A percentile compares a stretch with the other conserved stretches of the same genome.
These are phyloP conservation scores for Acanthosepion esculentum DNA, from an alignment of 2,888 invertebrate species.

Conservation along the genomic window DNA sequence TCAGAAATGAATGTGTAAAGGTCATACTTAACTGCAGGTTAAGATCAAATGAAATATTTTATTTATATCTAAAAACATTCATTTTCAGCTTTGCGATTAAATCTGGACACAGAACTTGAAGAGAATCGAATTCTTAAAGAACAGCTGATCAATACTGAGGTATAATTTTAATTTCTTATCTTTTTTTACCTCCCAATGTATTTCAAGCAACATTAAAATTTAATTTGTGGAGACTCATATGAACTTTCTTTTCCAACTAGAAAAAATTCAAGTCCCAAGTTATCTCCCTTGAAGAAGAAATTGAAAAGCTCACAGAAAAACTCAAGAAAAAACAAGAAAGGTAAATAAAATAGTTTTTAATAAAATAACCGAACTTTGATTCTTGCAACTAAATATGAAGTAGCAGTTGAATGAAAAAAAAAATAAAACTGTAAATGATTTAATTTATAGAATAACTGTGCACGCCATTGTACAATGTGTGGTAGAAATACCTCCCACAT, in stretches of 20 bases:
- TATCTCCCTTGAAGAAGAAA: constrained; percentile 6
- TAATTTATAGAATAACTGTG: too few relatives aligned
- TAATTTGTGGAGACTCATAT: background rate
- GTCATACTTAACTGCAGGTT: too few relatives aligned
- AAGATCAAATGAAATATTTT: background rate
- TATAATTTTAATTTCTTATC: constrained; percentile 48
- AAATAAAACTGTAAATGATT: too few relatives aligned
- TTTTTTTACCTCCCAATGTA: background rate
- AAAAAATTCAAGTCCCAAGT: constrained; percentile 24
- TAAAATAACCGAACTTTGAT: background rate
- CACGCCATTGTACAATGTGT: too few relatives aligned
- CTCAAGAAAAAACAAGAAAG: constrained; percentile 76
- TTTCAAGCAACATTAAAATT: background rate
- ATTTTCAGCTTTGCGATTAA: constrained; percentile 70
- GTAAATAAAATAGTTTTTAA: constrained; percentile 55
- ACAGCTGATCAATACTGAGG: constrained; percentile 64
- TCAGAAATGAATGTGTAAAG: too few relatives aligned
- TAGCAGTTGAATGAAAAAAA: too few relatives aligned
- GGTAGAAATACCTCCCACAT: too few relatives aligned
- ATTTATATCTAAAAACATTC: background rate
- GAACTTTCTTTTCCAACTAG: background rate
- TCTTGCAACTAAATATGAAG: too few relatives aligned
- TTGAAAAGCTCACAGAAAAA: constrained; percentile 67
- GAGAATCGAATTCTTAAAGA: constrained; percentile 73
- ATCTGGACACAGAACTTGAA: constrained; percentile 72